These are phyloP conservation scores for Drosophila bunnanda DNA, from an alignment of 2,888 invertebrate species.

Conservation along the genomic window DNA sequence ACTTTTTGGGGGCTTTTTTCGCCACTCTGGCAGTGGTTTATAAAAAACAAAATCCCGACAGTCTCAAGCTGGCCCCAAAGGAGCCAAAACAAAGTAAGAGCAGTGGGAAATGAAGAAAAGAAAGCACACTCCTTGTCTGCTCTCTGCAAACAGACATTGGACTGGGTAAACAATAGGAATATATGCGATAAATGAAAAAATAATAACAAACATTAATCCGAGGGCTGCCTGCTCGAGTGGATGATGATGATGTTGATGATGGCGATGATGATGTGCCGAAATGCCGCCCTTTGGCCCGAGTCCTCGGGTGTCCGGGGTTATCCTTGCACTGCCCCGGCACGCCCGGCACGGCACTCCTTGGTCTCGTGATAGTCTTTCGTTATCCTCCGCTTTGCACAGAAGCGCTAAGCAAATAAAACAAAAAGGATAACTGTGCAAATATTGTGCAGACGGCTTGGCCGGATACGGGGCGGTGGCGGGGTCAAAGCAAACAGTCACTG, in stretches of 20 bases:
- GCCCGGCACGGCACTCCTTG: slow-evolving; percentile 38
- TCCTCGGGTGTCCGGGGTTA: slow-evolving; percentile 13
- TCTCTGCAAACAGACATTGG: slow-evolving; percentile 40
- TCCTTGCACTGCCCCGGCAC: slow-evolving; percentile 31
- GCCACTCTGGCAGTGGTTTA: slow-evolving; percentile 32
- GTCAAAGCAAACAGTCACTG: slow-evolving; percentile 34
- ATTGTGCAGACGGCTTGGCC: slow-evolving; percentile 57
- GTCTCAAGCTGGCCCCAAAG: slow-evolving; percentile 34
- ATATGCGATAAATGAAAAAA: slow-evolving; percentile 72
- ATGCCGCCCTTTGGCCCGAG: slow-evolving; percentile 31
- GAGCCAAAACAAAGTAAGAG: slow-evolving; percentile 21
- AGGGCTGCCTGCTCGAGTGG: slow-evolving; percentile 52
- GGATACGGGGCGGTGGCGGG: slow-evolving; percentile 6
- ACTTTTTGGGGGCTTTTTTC: slow-evolving; percentile 5
- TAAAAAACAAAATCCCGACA: slow-evolving; percentile 49
- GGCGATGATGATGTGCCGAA: slow-evolving; percentile 52
- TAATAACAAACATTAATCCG: slow-evolving; percentile 74
- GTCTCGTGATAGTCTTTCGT: slow-evolving; percentile 68
- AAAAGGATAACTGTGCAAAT: slow-evolving; percentile 77
- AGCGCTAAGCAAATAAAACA: slow-evolving; percentile 82
- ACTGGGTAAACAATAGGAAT: slow-evolving; percentile 52
- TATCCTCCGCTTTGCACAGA: slow-evolving; percentile 70
- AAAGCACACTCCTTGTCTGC: slow-evolving; percentile 35
- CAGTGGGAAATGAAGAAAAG: slow-evolving; percentile 20
- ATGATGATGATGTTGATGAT: slow-evolving; percentile 47